Evolutionary conservation across 2,113 vertebrate genomes (phyloP).

Genomic region (Trachemys scripta): DNA sequence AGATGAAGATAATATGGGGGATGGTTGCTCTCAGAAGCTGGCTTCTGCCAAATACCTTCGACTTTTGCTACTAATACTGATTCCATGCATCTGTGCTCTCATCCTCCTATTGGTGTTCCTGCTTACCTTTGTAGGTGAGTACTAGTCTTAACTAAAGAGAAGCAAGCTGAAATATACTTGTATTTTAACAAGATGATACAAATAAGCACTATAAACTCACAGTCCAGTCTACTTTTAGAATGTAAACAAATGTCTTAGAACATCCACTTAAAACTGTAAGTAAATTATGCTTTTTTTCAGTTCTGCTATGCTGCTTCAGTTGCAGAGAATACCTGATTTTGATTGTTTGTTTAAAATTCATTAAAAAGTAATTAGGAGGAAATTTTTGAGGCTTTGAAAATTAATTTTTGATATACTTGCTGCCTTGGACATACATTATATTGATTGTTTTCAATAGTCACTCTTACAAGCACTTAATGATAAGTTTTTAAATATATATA

Average conservation of each 20-base stretch:
- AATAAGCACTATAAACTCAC: background rate
- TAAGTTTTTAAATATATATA: background rate
- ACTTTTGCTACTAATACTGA: slow-evolving; percentile 83
- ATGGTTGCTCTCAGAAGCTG: slow-evolving; percentile 84
- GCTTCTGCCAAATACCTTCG: slow-evolving; percentile 80
- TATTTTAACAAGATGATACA: background rate
- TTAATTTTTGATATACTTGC: background rate
- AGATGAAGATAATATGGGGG: slow-evolving; percentile 80
- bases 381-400: slow-evolving; percentile 6
- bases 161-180: background rate
- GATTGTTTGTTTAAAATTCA: background rate
- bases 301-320: background rate
- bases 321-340: background rate
- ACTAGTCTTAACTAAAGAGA: background rate
- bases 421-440: background rate
- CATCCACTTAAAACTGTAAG: background rate
- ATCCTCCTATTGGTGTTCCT: slow-evolving; percentile 84
- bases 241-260: background rate
- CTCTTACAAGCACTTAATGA: background rate
- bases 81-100: slow-evolving; percentile 86
- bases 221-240: background rate
- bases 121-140: slow-evolving; percentile 86
- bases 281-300: background rate
- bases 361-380: rapidly evolving
- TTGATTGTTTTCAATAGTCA: background rate